Conservation (phyloP, 2,797 vertebrate genomes). For the Staurois parvus region DNA sequence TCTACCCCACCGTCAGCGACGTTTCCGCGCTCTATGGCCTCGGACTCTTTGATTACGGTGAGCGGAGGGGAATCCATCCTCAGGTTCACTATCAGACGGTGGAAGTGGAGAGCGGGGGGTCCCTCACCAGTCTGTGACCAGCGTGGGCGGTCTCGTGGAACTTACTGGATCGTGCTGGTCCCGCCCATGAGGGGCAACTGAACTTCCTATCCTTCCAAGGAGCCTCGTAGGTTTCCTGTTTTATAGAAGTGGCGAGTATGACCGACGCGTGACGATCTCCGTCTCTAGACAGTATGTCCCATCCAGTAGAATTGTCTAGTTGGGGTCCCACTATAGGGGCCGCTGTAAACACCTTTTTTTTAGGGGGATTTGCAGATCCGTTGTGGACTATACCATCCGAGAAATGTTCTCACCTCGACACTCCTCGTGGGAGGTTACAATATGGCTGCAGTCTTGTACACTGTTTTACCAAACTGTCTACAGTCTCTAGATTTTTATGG, state of each 20-base stretch:
- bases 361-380: no score
- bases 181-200: neutral
- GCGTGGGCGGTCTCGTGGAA: no score
- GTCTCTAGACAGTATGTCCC: no score
- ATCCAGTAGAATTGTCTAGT: neutral
- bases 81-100: slow-evolving; percentile 53
- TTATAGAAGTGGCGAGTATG: neutral
- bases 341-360: neutral
- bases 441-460: no score
- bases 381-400: no score
- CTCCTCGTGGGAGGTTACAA: no score
- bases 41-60: slow-evolving; percentile 40
- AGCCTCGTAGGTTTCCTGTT: neutral
- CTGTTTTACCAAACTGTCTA: no score
- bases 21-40: slow-evolving; percentile 45
- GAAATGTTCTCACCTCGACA: no score
- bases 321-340: neutral
- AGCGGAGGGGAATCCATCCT: slow-evolving; percentile 35
- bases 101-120: slow-evolving; percentile 37
- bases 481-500: no score
- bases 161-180: neutral
- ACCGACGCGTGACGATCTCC: neutral
- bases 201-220: no score
- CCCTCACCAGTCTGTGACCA: slow-evolving; percentile 31
- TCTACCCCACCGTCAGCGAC: slow-evolving; percentile 1